A percentile compares a stretch with the other conserved stretches of the same genome.
phyloP scores from a whole-genome alignment of 2,888 invertebrate species.

The Oligia fasciuncula region DNA sequence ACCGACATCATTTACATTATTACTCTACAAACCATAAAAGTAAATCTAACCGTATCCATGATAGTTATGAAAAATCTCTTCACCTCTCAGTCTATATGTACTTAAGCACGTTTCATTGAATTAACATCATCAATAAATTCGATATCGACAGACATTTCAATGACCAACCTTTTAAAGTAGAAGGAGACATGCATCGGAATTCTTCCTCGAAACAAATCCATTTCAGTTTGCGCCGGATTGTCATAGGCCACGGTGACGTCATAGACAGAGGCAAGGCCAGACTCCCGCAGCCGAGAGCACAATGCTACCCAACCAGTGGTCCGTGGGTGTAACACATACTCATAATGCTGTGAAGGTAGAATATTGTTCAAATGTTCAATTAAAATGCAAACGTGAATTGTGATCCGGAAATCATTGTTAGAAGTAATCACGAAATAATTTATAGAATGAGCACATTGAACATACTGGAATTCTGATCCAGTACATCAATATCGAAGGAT shows the following conservation, averaged over 20 bases:
- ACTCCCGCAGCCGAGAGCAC: slow-evolving; percentile 89
- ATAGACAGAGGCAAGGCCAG: slow-evolving; percentile 94
- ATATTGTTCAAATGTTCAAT: not conserved
- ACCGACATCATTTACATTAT: too few relatives aligned
- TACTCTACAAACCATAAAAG: too few relatives aligned
- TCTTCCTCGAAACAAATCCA: slow-evolving; percentile 92
- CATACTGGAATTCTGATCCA: not conserved
- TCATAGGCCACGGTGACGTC: slow-evolving; percentile 97
- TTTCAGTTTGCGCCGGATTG: slow-evolving; percentile 93
- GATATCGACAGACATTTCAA: not conserved
- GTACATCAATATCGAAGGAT: not conserved
- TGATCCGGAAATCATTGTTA: not conserved
- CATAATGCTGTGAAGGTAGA: slow-evolving; percentile 86
- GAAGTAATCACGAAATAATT: not conserved
- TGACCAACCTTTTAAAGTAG: slow-evolving; percentile 92
- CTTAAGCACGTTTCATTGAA: not conserved
- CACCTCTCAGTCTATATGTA: too few relatives aligned
- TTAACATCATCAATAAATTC: not conserved
- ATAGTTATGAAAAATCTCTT: too few relatives aligned
- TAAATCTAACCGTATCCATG: too few relatives aligned
- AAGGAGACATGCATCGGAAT: slow-evolving; percentile 94
- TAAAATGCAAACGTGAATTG: slow-evolving; percentile 11
- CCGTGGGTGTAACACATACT: slow-evolving; percentile 95
- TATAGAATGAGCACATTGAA: not conserved
- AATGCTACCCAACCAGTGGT: slow-evolving; percentile 94